Base-by-base conservation (phyloP, 2,888 invertebrate species). In the Eristalis intricaria region DNA sequence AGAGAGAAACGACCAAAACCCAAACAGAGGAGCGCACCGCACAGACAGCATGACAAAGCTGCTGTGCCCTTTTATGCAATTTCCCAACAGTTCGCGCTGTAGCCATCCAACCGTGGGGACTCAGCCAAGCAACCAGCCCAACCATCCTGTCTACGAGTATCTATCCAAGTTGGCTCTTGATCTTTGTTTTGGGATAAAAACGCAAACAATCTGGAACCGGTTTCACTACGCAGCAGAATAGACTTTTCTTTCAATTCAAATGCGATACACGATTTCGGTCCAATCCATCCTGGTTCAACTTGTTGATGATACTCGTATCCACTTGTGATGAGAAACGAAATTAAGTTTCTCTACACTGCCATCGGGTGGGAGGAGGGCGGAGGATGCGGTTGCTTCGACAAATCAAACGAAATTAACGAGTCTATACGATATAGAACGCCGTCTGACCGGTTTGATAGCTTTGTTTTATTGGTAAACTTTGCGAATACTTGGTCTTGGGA, bases 11-110 rank as follows among this genome's bases (percentile, higher is more conserved):
- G 26, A 4, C 19, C 35, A 29, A 66, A 35, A 29, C 11, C 15
- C 29, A 32, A 23, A 43, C 71, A 40, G 11, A 23, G 61, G 15
- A 74, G 26, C 58, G 65, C 38, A 38, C 19, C n/a, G 50, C 65
- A 38, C 19, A 64, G 32, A 4, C 4, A 22, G 38, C 40, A 40
- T 29, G 43, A 66, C 70, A 80, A 84, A 76, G 81, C n/a, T 68
- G 81, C 77, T 80, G 65, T 81, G 85, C 76, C 81, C 81, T 85
- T 80, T 85, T 81, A 71, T 81, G 71, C 70, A 73, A 35, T 70
- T 29, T 19, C 56, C 50, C 50, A 19, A 19, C 19, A 10, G 19
- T 19, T 50, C 50, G 8, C 19, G 19, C 4, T 38, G 13, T 71
- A 69, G 66, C 80, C 84, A 80, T 70, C 75, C 50, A 84, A 75